phyloP scores from a whole-genome alignment of 2,888 invertebrate genomes.

The Thymelicus sylvestris region DNA sequence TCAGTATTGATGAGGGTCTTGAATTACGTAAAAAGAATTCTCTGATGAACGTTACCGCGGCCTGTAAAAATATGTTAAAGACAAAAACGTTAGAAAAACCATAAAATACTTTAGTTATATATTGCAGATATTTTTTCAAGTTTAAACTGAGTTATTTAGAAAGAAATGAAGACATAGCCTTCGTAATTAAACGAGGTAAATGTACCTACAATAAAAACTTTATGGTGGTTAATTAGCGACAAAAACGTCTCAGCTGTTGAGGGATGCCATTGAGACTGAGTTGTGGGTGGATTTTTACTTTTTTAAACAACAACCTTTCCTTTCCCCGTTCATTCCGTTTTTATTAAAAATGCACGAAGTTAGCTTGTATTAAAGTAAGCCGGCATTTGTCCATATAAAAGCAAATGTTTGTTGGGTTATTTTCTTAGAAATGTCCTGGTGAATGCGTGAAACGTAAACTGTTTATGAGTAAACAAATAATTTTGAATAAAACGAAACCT shows the following conservation, averaged over 20 bases:
- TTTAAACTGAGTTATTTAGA: not conserved
- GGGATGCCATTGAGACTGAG: slow-evolving; percentile 62
- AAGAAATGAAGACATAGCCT: not conserved
- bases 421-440: slow-evolving; percentile 2
- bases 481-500: not conserved
- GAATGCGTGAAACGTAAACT: not conserved
- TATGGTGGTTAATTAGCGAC: slow-evolving; percentile 31
- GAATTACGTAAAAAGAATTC: slow-evolving; percentile 2
- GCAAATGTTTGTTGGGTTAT: slow-evolving; percentile 12
- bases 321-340: slow-evolving; percentile 57
- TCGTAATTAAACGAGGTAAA: slow-evolving; percentile 20
- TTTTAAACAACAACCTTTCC: slow-evolving; percentile 59
- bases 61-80: not conserved
- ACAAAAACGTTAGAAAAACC: not conserved
- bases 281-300: slow-evolving; percentile 68
- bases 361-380: slow-evolving; percentile 26
- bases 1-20: slow-evolving; percentile 17
- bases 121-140: too few relatives aligned
- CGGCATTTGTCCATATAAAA: slow-evolving; percentile 11
- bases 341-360: slow-evolving; percentile 34
- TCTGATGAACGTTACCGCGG: not conserved
- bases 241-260: slow-evolving; percentile 34
- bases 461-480: not conserved
- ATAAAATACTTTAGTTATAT: not conserved
- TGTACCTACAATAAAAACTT: slow-evolving; percentile 25